phyloP scores from a whole-genome alignment of 2,113 vertebrate species.

The Onychorhynchus coronatus region DNA sequence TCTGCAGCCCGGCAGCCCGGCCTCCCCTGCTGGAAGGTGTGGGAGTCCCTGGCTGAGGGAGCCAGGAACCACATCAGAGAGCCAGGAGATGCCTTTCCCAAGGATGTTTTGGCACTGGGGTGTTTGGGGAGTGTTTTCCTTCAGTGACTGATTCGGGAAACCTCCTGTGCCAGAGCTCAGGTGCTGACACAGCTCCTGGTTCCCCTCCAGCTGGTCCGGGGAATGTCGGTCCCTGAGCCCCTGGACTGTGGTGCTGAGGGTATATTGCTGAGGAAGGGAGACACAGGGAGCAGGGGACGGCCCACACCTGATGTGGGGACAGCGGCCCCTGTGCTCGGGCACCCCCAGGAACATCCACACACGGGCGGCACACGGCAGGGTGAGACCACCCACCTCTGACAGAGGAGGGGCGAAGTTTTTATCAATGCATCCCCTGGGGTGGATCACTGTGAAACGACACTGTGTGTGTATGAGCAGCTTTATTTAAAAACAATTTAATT shows the following conservation, averaged over 20 bases:
- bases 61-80: not conserved
- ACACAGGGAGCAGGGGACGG: not conserved
- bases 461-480: fast-evolving
- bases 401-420: not conserved
- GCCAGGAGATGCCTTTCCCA: not conserved
- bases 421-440: not conserved
- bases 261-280: not conserved
- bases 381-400: not conserved
- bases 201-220: not conserved
- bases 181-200: not conserved
- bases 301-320: not conserved
- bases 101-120: not conserved
- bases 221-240: not conserved
- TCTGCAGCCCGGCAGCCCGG: not conserved
- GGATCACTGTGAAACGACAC: not conserved
- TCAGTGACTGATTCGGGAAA: not conserved
- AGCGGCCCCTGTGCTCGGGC: not conserved
- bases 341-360: not conserved
- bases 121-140: not conserved
- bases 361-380: not conserved
- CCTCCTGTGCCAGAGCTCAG: not conserved
- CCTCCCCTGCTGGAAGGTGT: not conserved
- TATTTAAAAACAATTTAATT: not conserved
- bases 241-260: not conserved
- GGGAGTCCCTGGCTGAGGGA: not conserved